Evolutionary conservation across 2,888 invertebrate genomes (phyloP), one percentile per base, ranked within the genome.

Genomic region (Heteromurus nitidus): DNA sequence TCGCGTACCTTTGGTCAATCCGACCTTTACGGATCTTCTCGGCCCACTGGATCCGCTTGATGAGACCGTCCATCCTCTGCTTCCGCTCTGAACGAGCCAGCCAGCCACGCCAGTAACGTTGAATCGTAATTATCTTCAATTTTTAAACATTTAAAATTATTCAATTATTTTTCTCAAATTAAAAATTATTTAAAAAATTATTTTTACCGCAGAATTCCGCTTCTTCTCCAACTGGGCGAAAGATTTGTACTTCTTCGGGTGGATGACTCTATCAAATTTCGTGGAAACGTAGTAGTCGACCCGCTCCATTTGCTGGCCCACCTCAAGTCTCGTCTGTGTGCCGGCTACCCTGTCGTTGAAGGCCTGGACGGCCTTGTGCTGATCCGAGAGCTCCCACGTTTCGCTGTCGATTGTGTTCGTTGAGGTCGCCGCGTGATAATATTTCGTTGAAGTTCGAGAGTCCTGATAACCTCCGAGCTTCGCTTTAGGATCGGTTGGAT

Each of bases 401-500:
- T 77, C 73, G 20, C 20, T 68, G 36, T 79, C 73, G 20, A 76
- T 70, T 9, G 64, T 60, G 16, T 20, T 42, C 1, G 75, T 69
- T 9, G 30, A 62, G 24, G 80, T 74, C 9, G 42, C 16, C 2
- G 95, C 96, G 89, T 97, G 94, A 87, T 95, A 93, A 88, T 93
- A 97, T 87, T 93, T 92, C 9, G 91, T 89, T 24, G 93, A 93
- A 74, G 93, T 94, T 69, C 91, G 88, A 85, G 91, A 92, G 89
- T 97, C 92, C 81, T 92, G 91, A 89, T 94, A 97, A 36, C 97
- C 97, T 68, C 96, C 95, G 85, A 94, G 89, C 90, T 93, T 95
- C 0, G 95, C 95, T 88, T 96, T 96, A 50, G 91, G 88, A 44
- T 93, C 93, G 0, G 90, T 88, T 47, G 90, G 89, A 87, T 92